A percentile compares a stretch with the other conserved stretches of the same genome.
These are phyloP conservation scores for Gymnothorax javanicus DNA, from an alignment of 2,797 vertebrate genomes.

Conservation along the genomic window DNA sequence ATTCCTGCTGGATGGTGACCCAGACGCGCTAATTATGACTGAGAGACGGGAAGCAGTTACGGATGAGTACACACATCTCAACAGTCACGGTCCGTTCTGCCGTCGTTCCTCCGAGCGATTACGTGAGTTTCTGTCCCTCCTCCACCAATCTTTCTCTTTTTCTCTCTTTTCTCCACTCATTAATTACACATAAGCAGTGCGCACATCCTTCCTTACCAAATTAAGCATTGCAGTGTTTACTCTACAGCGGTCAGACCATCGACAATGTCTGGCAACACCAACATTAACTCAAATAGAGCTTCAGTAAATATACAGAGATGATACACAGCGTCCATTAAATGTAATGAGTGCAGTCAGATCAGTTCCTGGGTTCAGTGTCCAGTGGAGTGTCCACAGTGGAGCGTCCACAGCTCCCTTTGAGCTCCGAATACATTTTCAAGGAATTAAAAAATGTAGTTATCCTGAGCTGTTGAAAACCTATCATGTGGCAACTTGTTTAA, in stretches of 20 bases:
- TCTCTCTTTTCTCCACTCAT: constrained; percentile 18
- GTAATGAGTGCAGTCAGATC: background rate
- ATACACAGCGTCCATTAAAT: background rate
- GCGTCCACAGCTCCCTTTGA: background rate
- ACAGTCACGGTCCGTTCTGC: constrained; percentile 24
- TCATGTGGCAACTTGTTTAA: too few species aligned
- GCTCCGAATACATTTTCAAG: too few species aligned
- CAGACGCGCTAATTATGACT: constrained; percentile 58
- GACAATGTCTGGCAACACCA: background rate
- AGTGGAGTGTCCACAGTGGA: background rate
- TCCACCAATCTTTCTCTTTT: constrained; percentile 11
- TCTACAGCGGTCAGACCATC: background rate
- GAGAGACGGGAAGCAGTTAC: constrained; percentile 20
- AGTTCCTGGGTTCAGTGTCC: background rate
- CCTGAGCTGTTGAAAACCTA: too few species aligned
- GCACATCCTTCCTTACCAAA: constrained; percentile 16
- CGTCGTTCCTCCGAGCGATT: constrained; percentile 11
- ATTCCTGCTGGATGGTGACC: constrained; percentile 51
- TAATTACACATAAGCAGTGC: background rate
- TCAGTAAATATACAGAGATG: background rate
- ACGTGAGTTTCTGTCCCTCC: background rate
- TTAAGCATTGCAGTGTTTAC: constrained; percentile 16
- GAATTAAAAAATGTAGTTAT: too few species aligned
- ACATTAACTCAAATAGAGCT: background rate
- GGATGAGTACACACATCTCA: background rate